These are phyloP conservation scores for Steromphala cineraria DNA, from an alignment of 2,888 invertebrate genomes.

Conservation along the genomic window DNA sequence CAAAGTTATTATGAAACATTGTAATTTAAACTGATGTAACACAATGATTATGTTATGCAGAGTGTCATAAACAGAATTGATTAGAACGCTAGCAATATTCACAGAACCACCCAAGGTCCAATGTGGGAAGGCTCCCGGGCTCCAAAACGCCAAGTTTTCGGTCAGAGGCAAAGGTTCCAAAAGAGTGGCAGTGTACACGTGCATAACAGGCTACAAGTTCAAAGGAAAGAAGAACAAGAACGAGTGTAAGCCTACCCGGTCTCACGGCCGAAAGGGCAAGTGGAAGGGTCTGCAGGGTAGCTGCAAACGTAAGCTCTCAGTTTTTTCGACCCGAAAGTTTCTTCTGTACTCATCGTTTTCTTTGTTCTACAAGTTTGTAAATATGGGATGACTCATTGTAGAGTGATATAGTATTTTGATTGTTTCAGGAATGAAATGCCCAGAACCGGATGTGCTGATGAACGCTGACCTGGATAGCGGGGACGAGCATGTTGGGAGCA, in stretches of 20 bases:
- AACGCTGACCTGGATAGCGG: neutral
- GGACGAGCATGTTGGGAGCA: neutral
- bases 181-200: neutral
- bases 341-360: no score
- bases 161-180: neutral
- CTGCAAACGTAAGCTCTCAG: neutral
- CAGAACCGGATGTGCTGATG: neutral
- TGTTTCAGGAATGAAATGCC: neutral
- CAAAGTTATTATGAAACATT: no score
- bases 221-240: neutral
- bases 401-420: neutral
- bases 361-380: no score
- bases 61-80: neutral
- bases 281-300: neutral
- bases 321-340: no score
- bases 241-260: neutral
- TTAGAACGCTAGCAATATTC: neutral
- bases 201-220: neutral
- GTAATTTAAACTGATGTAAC: no score
- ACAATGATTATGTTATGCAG: no score
- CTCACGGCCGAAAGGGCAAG: neutral
- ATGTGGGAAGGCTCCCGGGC: neutral
- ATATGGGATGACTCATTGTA: no score
- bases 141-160: neutral
- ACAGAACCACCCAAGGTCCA: neutral